phyloP scores from a whole-genome alignment of 2,113 vertebrate species.

The Zingel zingel region DNA sequence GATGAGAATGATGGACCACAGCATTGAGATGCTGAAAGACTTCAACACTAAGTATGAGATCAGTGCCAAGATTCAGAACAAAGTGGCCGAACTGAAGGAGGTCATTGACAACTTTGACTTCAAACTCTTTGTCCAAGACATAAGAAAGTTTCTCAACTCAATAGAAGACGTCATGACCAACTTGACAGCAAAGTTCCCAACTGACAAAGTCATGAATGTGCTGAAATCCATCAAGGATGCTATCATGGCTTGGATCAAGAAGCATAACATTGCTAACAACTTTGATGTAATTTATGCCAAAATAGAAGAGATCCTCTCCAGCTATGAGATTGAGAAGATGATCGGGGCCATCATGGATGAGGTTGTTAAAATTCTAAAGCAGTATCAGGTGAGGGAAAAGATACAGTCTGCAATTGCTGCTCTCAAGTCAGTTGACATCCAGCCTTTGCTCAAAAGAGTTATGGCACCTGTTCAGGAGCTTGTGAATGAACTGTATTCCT shows the following conservation, averaged over 20 bases:
- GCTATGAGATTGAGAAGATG: slow-evolving; percentile 87
- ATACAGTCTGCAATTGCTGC: slow-evolving; percentile 76
- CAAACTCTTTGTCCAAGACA: slow-evolving; percentile 74
- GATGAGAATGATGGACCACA: slow-evolving; percentile 76
- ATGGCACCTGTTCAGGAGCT: slow-evolving; percentile 79
- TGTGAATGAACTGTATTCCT: slow-evolving; percentile 81
- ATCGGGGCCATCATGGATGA: slow-evolving; percentile 87
- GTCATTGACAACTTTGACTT: slow-evolving; percentile 87
- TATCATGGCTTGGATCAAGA: slow-evolving; percentile 81
- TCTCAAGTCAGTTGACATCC: slow-evolving; percentile 85
- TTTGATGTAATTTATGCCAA: slow-evolving; percentile 79
- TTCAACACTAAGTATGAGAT: slow-evolving; percentile 84
- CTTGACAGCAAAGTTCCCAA: slow-evolving; percentile 79
- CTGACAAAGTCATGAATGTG: slow-evolving; percentile 81
- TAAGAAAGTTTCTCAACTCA: slow-evolving; percentile 78
- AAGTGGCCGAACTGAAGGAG: slow-evolving; percentile 83
- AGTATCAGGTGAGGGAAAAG: slow-evolving; percentile 87
- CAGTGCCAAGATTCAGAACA: slow-evolving; percentile 82
- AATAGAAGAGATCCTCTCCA: slow-evolving; percentile 83
- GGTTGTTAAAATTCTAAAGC: slow-evolving; percentile 84
- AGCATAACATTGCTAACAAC: slow-evolving; percentile 84
- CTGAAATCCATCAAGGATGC: slow-evolving; percentile 83
- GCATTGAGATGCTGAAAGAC: slow-evolving; percentile 85
- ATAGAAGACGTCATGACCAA: slow-evolving; percentile 79
- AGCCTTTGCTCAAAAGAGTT: slow-evolving; percentile 80